Evolutionary conservation across 2,888 invertebrate species (phyloP).

Genomic region (Napeogenes inachia): DNA sequence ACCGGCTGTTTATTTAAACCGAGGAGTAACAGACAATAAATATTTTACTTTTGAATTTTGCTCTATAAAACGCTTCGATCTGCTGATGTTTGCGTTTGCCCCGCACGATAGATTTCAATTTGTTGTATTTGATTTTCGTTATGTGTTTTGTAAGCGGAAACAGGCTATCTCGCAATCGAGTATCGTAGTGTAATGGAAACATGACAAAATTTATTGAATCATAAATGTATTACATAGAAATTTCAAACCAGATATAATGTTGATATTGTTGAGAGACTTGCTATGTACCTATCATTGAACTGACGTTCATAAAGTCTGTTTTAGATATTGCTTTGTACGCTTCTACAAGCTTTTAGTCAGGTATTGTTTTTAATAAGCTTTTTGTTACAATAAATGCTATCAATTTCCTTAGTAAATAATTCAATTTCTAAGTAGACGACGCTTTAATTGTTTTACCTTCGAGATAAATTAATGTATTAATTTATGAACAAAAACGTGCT

Average conservation of each 20-base stretch:
- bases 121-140: conserved; percentile 61
- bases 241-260: background rate
- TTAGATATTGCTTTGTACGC: too few relatives aligned
- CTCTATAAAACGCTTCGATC: conserved; percentile 44
- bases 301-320: too few relatives aligned
- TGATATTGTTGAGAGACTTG: background rate
- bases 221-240: background rate
- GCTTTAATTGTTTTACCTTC: too few relatives aligned
- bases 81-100: conserved; percentile 45
- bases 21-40: conserved; percentile 52
- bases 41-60: conserved; percentile 59
- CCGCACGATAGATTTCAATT: conserved; percentile 54
- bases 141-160: conserved; percentile 38
- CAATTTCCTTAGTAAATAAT: too few relatives aligned
- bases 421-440: too few relatives aligned
- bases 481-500: too few relatives aligned
- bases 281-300: background rate
- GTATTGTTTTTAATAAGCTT: too few relatives aligned
- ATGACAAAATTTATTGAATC: conserved; percentile 1
- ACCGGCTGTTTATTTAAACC: conserved; percentile 44
- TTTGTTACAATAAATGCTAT: too few relatives aligned
- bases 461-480: too few relatives aligned
- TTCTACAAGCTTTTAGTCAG: too few relatives aligned
- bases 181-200: conserved; percentile 30
- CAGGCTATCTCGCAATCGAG: conserved; percentile 24